A percentile compares a stretch with the other conserved stretches of the same genome.
Evolutionary conservation across 2,797 vertebrate genomes (phyloP).

Genomic region (Platalea minor): DNA sequence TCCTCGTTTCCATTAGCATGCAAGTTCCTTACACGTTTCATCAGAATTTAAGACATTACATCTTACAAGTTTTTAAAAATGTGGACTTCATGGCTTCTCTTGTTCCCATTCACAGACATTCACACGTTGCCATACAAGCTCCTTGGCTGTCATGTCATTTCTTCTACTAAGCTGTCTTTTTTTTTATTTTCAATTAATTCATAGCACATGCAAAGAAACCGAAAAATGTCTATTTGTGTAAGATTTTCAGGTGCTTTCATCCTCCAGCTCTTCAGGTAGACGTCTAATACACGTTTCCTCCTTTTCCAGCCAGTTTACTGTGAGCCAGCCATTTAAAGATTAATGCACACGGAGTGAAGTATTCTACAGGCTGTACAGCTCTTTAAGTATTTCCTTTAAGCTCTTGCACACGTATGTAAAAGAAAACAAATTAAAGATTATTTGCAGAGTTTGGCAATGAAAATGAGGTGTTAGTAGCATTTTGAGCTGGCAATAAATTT

Average conservation of each 20-base stretch:
- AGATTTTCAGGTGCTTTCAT: neutral
- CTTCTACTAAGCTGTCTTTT: neutral
- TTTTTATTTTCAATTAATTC: neutral
- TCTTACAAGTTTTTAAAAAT: neutral
- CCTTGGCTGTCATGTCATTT: neutral
- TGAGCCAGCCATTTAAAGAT: neutral
- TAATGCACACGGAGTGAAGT: neutral
- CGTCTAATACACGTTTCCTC: neutral
- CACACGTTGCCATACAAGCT: neutral
- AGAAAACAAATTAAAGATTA: constrained; percentile 58
- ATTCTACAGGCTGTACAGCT: neutral
- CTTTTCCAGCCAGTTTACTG: neutral
- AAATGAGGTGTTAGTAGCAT: constrained; percentile 51
- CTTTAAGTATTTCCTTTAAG: constrained; percentile 31
- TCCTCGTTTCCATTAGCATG: neutral
- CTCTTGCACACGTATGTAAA: constrained; percentile 23
- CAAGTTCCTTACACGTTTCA: neutral
- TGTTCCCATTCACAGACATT: neutral
- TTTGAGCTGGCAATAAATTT: constrained; percentile 51
- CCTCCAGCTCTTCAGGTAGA: neutral
- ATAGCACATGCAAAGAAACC: neutral
- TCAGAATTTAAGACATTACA: neutral
- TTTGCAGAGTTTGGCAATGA: constrained; percentile 44
- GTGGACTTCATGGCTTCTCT: neutral
- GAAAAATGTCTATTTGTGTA: neutral